A percentile compares a stretch with the other conserved stretches of the same genome.
phyloP scores from a whole-genome alignment of 2,888 invertebrate species.

The Caenorhabditis japonica region DNA sequence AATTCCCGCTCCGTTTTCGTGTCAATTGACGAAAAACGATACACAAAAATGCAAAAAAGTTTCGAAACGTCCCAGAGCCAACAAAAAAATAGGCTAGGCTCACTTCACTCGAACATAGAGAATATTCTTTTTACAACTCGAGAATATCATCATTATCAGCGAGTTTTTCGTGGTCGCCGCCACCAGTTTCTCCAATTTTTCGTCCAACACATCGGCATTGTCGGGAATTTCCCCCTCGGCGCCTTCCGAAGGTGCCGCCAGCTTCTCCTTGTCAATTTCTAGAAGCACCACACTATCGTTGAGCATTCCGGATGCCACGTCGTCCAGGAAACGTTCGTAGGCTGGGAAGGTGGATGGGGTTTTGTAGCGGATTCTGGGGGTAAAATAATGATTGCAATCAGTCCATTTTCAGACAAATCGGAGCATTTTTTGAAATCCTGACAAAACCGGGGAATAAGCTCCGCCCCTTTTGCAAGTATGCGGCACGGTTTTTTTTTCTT shows the following conservation, averaged over 20 bases:
- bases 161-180: slow-evolving; percentile 52
- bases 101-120: slow-evolving; percentile 38
- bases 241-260: not conserved
- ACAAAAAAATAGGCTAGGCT: not conserved
- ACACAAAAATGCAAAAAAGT: no score
- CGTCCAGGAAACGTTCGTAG: slow-evolving; percentile 39
- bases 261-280: slow-evolving; percentile 46
- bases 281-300: slow-evolving; percentile 51
- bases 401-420: no score
- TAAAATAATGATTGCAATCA: no score
- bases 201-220: slow-evolving; percentile 33
- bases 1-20: not conserved
- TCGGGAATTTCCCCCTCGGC: slow-evolving; percentile 3
- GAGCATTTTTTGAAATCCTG: no score
- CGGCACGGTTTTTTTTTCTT: no score
- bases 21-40: not conserved
- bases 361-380: slow-evolving; percentile 43
- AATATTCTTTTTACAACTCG: slow-evolving; percentile 32
- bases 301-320: slow-evolving; percentile 49
- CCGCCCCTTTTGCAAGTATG: no score
- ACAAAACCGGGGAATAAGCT: no score
- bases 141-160: slow-evolving; percentile 55
- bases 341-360: slow-evolving; percentile 21
- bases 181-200: slow-evolving; percentile 49
- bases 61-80: no score